These are phyloP conservation scores for Teinopalpus imperialis DNA, from an alignment of 2,888 invertebrate genomes.

Conservation along the genomic window DNA sequence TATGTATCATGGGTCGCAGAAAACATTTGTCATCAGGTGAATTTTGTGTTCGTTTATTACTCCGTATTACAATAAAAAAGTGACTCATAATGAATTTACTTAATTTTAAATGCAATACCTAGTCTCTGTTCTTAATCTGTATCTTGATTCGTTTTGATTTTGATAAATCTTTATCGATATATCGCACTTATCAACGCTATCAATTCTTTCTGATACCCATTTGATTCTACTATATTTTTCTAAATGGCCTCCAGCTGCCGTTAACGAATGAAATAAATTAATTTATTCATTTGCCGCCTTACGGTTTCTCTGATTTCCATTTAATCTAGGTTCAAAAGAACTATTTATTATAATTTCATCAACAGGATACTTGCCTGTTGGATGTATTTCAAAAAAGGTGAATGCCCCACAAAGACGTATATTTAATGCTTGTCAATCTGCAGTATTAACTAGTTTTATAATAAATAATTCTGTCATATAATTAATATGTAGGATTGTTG, in stretches of 20 bases:
- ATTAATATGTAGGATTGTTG: too few relatives aligned
- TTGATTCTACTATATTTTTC: background rate
- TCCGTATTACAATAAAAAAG: too few relatives aligned
- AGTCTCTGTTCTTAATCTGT: too few relatives aligned
- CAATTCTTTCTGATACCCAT: slow-evolving; percentile 1
- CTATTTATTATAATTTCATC: slow-evolving; percentile 52
- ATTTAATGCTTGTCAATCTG: slow-evolving; percentile 9
- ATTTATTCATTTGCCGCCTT: slow-evolving; percentile 41
- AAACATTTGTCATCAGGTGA: too few relatives aligned
- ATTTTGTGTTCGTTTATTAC: too few relatives aligned
- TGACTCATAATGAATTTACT: too few relatives aligned
- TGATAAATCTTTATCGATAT: background rate
- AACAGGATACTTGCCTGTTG: slow-evolving; percentile 27
- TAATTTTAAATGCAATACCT: too few relatives aligned
- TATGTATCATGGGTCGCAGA: too few relatives aligned
- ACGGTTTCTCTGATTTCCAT: slow-evolving; percentile 41
- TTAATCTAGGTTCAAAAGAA: slow-evolving; percentile 58
- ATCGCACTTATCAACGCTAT: slow-evolving; percentile 4
- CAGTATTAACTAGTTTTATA: background rate
- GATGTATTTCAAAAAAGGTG: slow-evolving; percentile 7
- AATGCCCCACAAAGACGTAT: slow-evolving; percentile 8
- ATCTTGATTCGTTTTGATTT: background rate
- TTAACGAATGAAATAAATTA: slow-evolving; percentile 26
- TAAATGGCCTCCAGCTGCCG: slow-evolving; percentile 7
- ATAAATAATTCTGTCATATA: too few relatives aligned